A percentile compares a stretch with the other conserved stretches of the same genome.
Conservation (phyloP, 1,140 invertebrate genomes). For the Drosophila elegans region DNA sequence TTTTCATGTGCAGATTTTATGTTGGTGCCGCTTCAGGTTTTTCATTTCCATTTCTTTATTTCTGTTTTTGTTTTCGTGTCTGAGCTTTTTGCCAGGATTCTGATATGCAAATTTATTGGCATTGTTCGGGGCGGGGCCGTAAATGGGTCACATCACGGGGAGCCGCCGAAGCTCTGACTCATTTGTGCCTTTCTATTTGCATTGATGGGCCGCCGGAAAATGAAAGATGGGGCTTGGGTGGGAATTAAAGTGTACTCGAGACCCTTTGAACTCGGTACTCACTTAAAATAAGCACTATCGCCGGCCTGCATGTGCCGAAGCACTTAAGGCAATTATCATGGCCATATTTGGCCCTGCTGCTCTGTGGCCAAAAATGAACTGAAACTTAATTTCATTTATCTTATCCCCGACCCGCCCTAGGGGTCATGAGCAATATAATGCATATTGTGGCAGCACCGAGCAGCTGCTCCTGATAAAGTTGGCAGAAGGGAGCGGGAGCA, state of each 20-base stretch:
- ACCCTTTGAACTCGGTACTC: slow-evolving; percentile 31
- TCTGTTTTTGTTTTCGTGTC: slow-evolving; percentile 18
- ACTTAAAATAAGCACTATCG: slow-evolving; percentile 37
- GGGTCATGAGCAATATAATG: slow-evolving; percentile 63
- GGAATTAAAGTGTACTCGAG: slow-evolving; percentile 19
- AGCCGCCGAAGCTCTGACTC: slow-evolving; percentile 10
- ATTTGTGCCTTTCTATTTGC: slow-evolving; percentile 37
- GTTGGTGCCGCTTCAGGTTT: slow-evolving; percentile 48
- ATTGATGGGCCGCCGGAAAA: slow-evolving; percentile 33
- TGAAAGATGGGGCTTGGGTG: slow-evolving; percentile 11
- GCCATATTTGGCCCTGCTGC: slow-evolving; percentile 41
- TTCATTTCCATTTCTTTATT: slow-evolving; percentile 17
- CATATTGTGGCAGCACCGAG: slow-evolving; percentile 63
- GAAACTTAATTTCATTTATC: slow-evolving; percentile 77
- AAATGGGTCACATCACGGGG: slow-evolving; percentile 55
- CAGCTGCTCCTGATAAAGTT: slow-evolving; percentile 48
- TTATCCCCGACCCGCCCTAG: slow-evolving; percentile 64
- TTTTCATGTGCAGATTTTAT: slow-evolving; percentile 74
- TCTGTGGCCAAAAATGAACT: slow-evolving; percentile 53
- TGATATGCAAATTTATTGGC: slow-evolving; percentile 81
- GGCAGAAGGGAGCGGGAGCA: neutral
- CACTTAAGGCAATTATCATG: slow-evolving; percentile 56
- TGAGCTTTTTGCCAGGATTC: slow-evolving; percentile 34
- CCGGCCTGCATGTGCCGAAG: slow-evolving; percentile 33
- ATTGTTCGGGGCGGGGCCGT: slow-evolving; percentile 26